Evolutionary conservation across 64 coral and sea anemone species (phyloP), one percentile per base, ranked within the genome.

Genomic region (Montipora foliosa): DNA sequence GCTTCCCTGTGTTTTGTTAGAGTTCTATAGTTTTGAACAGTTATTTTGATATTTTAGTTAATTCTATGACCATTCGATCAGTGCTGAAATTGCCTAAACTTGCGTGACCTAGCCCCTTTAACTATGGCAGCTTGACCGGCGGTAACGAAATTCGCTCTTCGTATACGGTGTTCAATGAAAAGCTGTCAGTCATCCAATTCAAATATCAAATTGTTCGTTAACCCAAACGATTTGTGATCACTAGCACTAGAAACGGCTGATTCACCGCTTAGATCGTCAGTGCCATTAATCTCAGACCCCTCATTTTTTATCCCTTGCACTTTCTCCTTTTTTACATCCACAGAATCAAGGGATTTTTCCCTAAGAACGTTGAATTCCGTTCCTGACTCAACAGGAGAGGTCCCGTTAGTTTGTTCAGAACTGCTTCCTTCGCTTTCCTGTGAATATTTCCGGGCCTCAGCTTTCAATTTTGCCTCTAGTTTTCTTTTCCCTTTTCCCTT

Each of bases 181-280:
- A 6, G 8, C 57, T 62, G 89, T 95, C 44, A 95, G 47, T 96
- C 95, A 78, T 96, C 95, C 49, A 96, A 74, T 86, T 96, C 91
- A 90, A 96, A 96, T 76, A 96, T 96, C n/a, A 96, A 94, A 94
- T 77, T 87, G 76, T 96, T 96, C 15, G 88, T 79, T 47, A 96
- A 52, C 44, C 82, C 82, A 86, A 86, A 86, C 44, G 82, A 69
- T 47, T 86, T 64, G 25, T 16, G 5, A 19, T 49, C 45, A 2
- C 17, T 50, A 11, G 11, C 5, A 6, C 6, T 15, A 62, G 58
- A 46, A 49, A 13, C 37, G 17, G 17, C 8, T 21, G 62, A 44
- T 21, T 62, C 52, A 53, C 58, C 68, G 67, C 48, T 80, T 19
- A 79, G 49, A 19, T 20, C n/a, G 8, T 29, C 44, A 29, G 10